phyloP scores from a whole-genome alignment of 2,888 invertebrate genomes.

The Orthosia cruda region DNA sequence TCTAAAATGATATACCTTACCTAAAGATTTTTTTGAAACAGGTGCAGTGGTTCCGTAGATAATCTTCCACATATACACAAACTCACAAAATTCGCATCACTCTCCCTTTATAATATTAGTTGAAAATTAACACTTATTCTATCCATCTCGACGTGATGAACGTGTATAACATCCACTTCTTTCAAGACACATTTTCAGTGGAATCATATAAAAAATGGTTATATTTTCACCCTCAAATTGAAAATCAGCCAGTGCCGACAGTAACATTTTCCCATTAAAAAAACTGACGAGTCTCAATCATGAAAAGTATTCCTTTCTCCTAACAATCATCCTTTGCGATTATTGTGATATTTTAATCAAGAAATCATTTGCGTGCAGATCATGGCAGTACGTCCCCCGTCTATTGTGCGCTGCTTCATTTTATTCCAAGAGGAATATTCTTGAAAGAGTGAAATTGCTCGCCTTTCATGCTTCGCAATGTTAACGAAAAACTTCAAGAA shows the following conservation, averaged over 20 bases:
- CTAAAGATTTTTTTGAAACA: too few relatives aligned
- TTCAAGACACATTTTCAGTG: not conserved
- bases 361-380: constrained; percentile 28
- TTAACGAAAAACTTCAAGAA: constrained; percentile 51
- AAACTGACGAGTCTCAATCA: not conserved
- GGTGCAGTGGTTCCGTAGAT: too few relatives aligned
- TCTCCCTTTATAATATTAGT: too few relatives aligned
- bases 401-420: constrained; percentile 16
- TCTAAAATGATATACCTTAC: too few relatives aligned
- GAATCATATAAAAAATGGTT: too few relatives aligned
- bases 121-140: too few relatives aligned
- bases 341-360: constrained; percentile 17
- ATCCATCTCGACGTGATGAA: too few relatives aligned
- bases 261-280: not conserved
- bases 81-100: too few relatives aligned
- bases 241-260: not conserved
- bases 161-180: too few relatives aligned
- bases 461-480: constrained; percentile 29
- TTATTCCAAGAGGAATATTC: constrained; percentile 15
- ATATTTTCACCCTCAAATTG: not conserved
- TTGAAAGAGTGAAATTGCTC: constrained; percentile 12
- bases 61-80: too few relatives aligned
- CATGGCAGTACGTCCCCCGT: constrained; percentile 13
- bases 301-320: not conserved
- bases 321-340: not conserved